These are phyloP conservation scores for Synaphobranchus kaupii DNA, from an alignment of 2,797 vertebrate genomes.

Conservation along the genomic window DNA sequence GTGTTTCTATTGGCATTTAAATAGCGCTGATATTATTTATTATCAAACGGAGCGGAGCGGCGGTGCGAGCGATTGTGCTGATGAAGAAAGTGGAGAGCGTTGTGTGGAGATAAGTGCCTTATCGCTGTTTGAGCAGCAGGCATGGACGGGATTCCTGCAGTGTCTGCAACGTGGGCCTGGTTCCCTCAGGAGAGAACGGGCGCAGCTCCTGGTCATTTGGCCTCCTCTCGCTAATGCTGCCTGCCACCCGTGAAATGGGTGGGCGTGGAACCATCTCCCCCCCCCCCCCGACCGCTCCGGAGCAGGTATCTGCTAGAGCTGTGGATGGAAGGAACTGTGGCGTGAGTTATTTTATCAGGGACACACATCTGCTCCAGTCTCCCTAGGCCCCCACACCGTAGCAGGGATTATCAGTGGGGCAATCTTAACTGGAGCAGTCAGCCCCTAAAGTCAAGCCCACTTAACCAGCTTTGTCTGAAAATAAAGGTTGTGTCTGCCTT, in stretches of 20 bases:
- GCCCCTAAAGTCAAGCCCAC: constrained; percentile 61
- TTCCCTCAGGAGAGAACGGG: constrained; percentile 46
- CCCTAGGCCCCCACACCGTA: constrained; percentile 41
- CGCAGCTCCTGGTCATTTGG: not conserved
- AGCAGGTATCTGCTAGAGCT: constrained; percentile 65
- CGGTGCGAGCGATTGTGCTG: not conserved
- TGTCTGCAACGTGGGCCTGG: constrained; percentile 32
- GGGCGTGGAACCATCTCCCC: not conserved
- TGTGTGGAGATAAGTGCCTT: constrained; percentile 28
- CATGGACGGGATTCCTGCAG: constrained; percentile 55
- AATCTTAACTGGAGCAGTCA: constrained; percentile 58
- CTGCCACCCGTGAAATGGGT: not conserved
- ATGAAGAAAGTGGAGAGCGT: not conserved
- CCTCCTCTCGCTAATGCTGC: constrained; percentile 23
- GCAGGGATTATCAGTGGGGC: constrained; percentile 32
- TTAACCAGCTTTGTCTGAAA: constrained; percentile 43
- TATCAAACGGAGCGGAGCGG: not conserved
- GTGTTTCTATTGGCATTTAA: not conserved
- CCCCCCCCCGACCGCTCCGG: not conserved
- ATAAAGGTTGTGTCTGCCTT: constrained; percentile 55
- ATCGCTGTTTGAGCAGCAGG: constrained; percentile 36
- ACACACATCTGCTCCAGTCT: constrained; percentile 47
- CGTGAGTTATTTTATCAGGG: constrained; percentile 64
- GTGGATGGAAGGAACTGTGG: constrained; percentile 67
- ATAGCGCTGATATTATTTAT: constrained; percentile 12